A percentile compares a stretch with the other conserved stretches of the same genome.
phyloP scores from a whole-genome alignment of 37 sponge, comb jelly and placozoan genomes.

The Geodia barretti region DNA sequence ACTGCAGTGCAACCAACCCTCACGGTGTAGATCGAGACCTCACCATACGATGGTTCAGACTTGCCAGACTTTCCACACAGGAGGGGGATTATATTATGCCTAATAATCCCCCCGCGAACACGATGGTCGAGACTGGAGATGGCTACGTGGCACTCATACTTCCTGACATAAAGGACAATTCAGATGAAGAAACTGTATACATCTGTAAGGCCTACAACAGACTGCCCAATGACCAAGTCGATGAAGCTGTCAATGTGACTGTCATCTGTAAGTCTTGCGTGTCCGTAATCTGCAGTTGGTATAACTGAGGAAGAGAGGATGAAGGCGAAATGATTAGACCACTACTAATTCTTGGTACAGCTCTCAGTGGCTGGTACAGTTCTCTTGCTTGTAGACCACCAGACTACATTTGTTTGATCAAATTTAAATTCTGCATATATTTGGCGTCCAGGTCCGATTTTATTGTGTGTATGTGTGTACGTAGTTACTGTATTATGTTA shows the following conservation, averaged over 20 bases:
- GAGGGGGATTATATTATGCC: neutral
- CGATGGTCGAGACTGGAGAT: neutral
- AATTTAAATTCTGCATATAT: too few species aligned
- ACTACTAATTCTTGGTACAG: too few species aligned
- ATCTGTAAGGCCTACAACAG: neutral
- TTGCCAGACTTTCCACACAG: too few species aligned
- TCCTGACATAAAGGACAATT: too few species aligned
- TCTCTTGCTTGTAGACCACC: too few species aligned
- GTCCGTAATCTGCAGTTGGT: too few species aligned
- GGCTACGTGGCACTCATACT: neutral
- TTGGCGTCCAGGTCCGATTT: too few species aligned
- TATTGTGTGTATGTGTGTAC: too few species aligned
- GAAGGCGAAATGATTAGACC: too few species aligned
- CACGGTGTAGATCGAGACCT: neutral
- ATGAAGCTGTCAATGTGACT: neutral
- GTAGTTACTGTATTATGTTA: neutral
- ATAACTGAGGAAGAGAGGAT: too few species aligned
- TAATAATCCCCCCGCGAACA: neutral
- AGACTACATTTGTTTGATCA: too few species aligned
- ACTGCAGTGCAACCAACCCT: slow-evolving; percentile 11
- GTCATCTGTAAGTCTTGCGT: neutral
- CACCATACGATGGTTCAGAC: neutral
- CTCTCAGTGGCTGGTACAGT: too few species aligned
- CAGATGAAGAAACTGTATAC: neutral
- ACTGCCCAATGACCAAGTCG: neutral